These are phyloP conservation scores for Arctocebus calabarensis DNA, from an alignment of 2,797 vertebrate species.

Conservation along the genomic window DNA sequence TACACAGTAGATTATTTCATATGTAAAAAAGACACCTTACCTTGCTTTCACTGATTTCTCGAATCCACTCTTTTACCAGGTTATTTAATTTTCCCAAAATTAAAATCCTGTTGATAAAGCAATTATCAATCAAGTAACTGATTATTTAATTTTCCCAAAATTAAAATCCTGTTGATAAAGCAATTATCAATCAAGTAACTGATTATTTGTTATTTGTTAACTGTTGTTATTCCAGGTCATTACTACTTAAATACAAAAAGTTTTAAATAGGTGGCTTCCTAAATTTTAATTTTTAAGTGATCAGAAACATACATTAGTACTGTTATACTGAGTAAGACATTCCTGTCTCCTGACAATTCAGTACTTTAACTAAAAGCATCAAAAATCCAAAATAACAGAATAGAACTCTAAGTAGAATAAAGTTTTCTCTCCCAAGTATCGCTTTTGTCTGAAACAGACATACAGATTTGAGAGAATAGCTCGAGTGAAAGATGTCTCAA, in stretches of 20 bases:
- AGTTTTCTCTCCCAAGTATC: neutral
- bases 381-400: neutral
- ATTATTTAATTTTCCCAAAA: constrained; percentile 94
- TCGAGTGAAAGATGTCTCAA: neutral
- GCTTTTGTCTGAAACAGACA: constrained; percentile 32
- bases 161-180: constrained; percentile 91
- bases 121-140: constrained; percentile 71
- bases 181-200: constrained; percentile 56
- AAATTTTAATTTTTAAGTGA: constrained; percentile 31
- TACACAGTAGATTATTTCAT: neutral
- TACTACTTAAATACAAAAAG: constrained; percentile 2
- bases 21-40: constrained; percentile 84
- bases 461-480: neutral
- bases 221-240: neutral
- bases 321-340: neutral
- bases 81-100: constrained; percentile 94
- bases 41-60: constrained; percentile 93
- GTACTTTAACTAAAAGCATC: neutral
- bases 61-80: constrained; percentile 94
- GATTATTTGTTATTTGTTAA: no score
- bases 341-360: constrained; percentile 34
- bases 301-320: neutral
- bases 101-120: constrained; percentile 90
- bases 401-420: neutral
- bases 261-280: neutral